Conservation (phyloP, 2,888 invertebrate species). For the Operophtera brumata region DNA sequence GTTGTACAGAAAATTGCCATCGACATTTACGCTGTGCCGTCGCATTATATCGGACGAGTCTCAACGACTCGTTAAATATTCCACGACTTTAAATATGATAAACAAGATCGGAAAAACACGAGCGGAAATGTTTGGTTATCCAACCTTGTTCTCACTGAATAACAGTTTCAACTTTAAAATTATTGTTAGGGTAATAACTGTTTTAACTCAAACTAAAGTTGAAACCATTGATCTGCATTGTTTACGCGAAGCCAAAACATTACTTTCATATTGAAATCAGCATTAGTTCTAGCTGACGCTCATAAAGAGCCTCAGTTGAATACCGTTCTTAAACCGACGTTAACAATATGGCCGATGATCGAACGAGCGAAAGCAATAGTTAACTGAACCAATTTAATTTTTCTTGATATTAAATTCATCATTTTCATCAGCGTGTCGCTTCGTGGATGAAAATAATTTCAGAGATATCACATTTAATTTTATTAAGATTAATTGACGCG, state of each 20-base stretch:
- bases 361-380: constrained; percentile 23
- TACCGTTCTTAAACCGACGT: constrained; percentile 19
- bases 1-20: constrained; percentile 56
- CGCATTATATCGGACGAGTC: constrained; percentile 56
- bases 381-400: constrained; percentile 10
- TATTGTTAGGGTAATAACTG: constrained; percentile 18
- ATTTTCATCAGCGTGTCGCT: background rate
- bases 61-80: constrained; percentile 45
- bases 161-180: constrained; percentile 60
- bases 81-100: constrained; percentile 45
- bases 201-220: constrained; percentile 36
- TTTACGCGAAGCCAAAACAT: constrained; percentile 37
- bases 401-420: constrained; percentile 13
- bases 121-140: constrained; percentile 32
- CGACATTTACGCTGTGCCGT: constrained; percentile 57
- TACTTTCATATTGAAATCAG: constrained; percentile 25
- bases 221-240: constrained; percentile 50
- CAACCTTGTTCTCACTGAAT: constrained; percentile 48
- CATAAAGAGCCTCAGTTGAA: constrained; percentile 14
- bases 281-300: constrained; percentile 27
- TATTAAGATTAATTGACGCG: constrained; percentile 11
- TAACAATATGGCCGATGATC: constrained; percentile 22
- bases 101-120: constrained; percentile 51
- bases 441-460: constrained; percentile 2
- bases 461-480: constrained; percentile 3